Conservation (phyloP, 1,140 invertebrate species). For the Apocrypta bakeri region DNA sequence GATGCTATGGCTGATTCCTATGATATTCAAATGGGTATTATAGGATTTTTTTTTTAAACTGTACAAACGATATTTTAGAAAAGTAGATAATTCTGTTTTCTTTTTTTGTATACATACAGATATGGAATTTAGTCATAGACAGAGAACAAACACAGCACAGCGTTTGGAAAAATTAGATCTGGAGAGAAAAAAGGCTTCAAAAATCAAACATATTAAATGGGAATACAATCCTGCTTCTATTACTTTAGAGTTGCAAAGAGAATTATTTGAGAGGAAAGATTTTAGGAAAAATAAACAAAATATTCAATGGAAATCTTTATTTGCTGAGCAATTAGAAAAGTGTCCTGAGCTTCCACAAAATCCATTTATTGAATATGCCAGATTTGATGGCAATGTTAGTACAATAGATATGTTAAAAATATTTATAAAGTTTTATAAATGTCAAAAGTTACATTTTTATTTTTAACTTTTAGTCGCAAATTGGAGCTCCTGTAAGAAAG, state of each 20-base stretch:
- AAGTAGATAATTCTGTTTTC: not conserved
- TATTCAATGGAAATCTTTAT: slow-evolving; percentile 75
- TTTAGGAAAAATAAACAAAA: slow-evolving; percentile 72
- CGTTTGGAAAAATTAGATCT: slow-evolving; percentile 92
- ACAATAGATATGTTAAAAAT: slow-evolving; percentile 39
- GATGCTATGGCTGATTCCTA: slow-evolving; percentile 80
- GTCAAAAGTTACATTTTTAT: slow-evolving; percentile 40
- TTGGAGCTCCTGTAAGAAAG: slow-evolving; percentile 84
- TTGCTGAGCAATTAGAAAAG: slow-evolving; percentile 84
- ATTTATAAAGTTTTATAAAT: not conserved
- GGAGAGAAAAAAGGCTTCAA: slow-evolving; percentile 87
- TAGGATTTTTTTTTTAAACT: not conserved
- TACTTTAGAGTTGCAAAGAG: slow-evolving; percentile 78
- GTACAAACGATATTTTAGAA: not conserved
- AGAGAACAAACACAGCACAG: slow-evolving; percentile 91
- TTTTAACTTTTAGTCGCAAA: slow-evolving; percentile 76
- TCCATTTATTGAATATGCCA: slow-evolving; percentile 91
- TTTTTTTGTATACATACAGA: slow-evolving; percentile 56
- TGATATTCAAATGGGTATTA: slow-evolving; percentile 81
- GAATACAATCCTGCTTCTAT: slow-evolving; percentile 76
- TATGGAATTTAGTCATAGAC: slow-evolving; percentile 78
- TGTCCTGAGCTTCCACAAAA: slow-evolving; percentile 85
- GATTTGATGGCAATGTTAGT: slow-evolving; percentile 89
- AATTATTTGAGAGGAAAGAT: slow-evolving; percentile 80
- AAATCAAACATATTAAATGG: slow-evolving; percentile 87